These are phyloP conservation scores for Nemapogon koenigi DNA, from an alignment of 2,888 invertebrate genomes.

Conservation along the genomic window DNA sequence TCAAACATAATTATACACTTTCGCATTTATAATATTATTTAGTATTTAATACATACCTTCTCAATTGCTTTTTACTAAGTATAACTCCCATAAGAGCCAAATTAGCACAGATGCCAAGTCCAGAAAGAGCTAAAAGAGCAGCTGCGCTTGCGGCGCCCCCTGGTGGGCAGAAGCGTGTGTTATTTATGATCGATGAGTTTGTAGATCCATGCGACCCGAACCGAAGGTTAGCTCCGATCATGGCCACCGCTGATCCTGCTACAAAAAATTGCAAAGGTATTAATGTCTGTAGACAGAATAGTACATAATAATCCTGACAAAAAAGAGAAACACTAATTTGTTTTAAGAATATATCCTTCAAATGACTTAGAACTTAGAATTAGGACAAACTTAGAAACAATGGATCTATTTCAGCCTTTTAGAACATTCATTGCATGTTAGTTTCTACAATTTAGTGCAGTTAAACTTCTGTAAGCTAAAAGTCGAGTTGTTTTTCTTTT, in stretches of 20 bases:
- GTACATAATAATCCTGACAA: no score
- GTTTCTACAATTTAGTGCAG: no score
- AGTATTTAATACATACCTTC: constrained; percentile 78
- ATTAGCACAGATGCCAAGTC: constrained; percentile 83
- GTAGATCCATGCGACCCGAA: constrained; percentile 72
- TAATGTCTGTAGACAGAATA: no score
- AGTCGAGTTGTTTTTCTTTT: no score
- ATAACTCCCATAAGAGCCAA: constrained; percentile 82
- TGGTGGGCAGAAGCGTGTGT: constrained; percentile 80
- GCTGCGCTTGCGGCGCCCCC: constrained; percentile 82
- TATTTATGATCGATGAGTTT: constrained; percentile 71
- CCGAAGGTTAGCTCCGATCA: constrained; percentile 81
- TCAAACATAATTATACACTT: neutral
- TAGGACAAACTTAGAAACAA: no score
- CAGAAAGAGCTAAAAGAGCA: constrained; percentile 76
- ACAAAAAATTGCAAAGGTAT: no score
- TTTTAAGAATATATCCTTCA: no score
- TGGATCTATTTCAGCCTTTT: no score
- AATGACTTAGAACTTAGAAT: no score
- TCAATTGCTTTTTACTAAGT: constrained; percentile 77
- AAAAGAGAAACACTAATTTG: no score
- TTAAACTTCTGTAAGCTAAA: no score
- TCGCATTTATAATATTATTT: neutral
- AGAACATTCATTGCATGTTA: no score
- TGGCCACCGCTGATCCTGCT: constrained; percentile 74